Conservation (phyloP, 1,140 invertebrate genomes). For the Globodera ellingtonae region DNA sequence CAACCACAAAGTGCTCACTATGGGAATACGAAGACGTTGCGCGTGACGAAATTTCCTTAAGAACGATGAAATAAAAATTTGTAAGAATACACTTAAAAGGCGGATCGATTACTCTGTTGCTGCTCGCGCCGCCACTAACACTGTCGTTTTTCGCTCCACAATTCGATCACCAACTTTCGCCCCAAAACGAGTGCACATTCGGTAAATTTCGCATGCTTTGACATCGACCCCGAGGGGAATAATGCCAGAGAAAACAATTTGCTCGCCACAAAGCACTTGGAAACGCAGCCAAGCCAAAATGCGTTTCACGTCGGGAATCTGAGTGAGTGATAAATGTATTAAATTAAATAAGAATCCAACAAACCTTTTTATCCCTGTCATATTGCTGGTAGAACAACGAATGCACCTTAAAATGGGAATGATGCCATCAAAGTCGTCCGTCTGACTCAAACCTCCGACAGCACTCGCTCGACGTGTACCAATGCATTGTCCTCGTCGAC, state of each 20-base stretch:
- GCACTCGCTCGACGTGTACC: constrained; percentile 35
- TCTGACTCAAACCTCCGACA: constrained; percentile 7
- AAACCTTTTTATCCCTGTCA: constrained; percentile 27
- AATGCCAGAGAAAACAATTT: constrained; percentile 42
- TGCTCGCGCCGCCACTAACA: constrained; percentile 35
- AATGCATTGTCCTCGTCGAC: constrained; percentile 37
- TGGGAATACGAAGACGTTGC: constrained; percentile 26
- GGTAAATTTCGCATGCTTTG: constrained; percentile 23
- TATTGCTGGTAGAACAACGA: constrained; percentile 30
- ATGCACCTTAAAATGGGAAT: constrained; percentile 24
- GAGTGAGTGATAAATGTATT: background rate
- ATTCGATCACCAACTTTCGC: constrained; percentile 32
- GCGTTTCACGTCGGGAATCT: constrained; percentile 32
- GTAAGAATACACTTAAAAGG: background rate
- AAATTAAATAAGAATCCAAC: background rate
- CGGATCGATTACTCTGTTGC: constrained; percentile 33
- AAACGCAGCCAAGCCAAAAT: constrained; percentile 28
- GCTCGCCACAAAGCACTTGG: constrained; percentile 33
- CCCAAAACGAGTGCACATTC: constrained; percentile 27
- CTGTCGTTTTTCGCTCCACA: constrained; percentile 28
- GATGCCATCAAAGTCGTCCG: background rate
- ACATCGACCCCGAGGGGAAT: constrained; percentile 34
- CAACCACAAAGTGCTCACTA: constrained; percentile 37
- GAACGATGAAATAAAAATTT: constrained; percentile 1
- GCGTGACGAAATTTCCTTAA: constrained; percentile 36